phyloP scores from a whole-genome alignment of 2,113 vertebrate genomes.

The pig (Sus scrofa) region DNA sequence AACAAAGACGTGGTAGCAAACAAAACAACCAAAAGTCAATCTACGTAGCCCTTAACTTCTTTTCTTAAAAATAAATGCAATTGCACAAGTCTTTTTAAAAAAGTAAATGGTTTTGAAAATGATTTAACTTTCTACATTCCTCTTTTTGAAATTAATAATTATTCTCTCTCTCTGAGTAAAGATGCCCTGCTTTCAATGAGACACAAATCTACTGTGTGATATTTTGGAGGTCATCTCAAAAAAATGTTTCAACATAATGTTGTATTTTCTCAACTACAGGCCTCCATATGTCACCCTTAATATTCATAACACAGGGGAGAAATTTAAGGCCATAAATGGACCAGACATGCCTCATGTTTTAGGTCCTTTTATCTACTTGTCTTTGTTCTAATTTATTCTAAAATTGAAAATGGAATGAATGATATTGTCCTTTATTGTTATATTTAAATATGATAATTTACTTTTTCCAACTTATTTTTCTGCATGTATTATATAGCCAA shows the following conservation, averaged over 20 bases:
- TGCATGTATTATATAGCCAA: background rate
- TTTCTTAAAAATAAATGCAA: conserved; percentile 20
- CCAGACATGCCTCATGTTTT: background rate
- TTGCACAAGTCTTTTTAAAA: background rate
- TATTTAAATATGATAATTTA: conserved; percentile 27
- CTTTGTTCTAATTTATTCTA: conserved; percentile 5
- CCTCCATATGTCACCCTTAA: background rate
- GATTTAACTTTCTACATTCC: background rate
- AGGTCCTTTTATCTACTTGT: background rate
- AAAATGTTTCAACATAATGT: background rate
- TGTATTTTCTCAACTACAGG: background rate
- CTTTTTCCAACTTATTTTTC: background rate
- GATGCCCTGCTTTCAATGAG: background rate
- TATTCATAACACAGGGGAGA: background rate
- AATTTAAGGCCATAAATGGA: background rate
- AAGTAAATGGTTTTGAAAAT: background rate
- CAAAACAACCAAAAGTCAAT: background rate
- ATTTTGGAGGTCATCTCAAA: conserved; percentile 13
- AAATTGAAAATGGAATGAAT: background rate
- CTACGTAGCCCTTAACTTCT: background rate
- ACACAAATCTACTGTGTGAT: background rate
- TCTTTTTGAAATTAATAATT: background rate
- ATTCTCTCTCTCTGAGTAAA: background rate
- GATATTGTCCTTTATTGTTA: background rate
- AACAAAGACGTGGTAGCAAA: background rate